Conservation (phyloP, 2,797 vertebrate genomes). For the Myotis vivesi region DNA sequence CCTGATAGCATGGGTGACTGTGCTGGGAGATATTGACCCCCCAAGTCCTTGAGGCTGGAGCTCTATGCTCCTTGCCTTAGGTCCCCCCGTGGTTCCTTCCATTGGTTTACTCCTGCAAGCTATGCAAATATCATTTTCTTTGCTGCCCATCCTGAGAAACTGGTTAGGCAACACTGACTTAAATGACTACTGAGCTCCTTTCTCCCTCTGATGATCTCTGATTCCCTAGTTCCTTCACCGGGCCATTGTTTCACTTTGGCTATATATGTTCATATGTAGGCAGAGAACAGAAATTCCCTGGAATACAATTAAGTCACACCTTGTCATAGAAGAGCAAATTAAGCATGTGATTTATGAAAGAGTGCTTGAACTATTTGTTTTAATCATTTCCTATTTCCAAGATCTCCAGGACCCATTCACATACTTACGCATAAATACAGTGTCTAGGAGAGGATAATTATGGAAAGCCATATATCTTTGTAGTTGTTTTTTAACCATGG, state of each 20-base stretch:
- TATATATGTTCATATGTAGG: not conserved
- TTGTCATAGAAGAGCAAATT: not conserved
- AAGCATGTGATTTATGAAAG: not conserved
- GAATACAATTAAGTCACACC: not conserved
- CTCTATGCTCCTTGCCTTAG: not conserved
- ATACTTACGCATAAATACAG: not conserved
- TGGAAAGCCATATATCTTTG: not conserved
- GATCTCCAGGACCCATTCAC: not conserved
- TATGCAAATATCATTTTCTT: not conserved
- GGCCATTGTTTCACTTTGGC: not conserved
- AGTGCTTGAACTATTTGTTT: not conserved
- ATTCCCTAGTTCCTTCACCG: not conserved
- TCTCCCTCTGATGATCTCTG: not conserved
- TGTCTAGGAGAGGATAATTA: not conserved
- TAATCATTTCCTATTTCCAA: not conserved
- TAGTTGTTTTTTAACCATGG: not conserved
- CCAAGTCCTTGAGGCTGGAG: fast-evolving
- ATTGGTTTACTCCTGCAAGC: not conserved
- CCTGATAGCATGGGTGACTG: not conserved
- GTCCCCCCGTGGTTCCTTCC: not conserved
- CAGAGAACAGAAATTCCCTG: not conserved
- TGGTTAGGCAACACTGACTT: not conserved
- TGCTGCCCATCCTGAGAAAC: not conserved
- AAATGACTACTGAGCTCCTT: not conserved
- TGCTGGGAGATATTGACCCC: too few relatives aligned